Percentiles rank a stretch among this genome's conserved stretches.
These are phyloP conservation scores for Helogale parvula DNA, from an alignment of 2,113 vertebrate genomes.

Conservation along the genomic window DNA sequence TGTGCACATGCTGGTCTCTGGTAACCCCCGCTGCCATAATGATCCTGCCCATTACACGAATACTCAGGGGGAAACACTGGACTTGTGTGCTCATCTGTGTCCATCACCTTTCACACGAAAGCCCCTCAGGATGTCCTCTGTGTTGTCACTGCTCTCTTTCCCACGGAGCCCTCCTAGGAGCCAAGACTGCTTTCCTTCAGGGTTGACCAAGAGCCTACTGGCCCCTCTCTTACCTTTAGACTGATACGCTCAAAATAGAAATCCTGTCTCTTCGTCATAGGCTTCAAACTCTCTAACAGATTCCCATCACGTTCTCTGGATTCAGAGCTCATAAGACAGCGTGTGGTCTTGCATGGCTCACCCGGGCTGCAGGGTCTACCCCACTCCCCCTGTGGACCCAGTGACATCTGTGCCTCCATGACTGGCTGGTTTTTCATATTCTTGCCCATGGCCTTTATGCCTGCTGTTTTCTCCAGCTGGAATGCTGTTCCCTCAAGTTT, in stretches of 20 bases:
- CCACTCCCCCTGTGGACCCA: too few species aligned
- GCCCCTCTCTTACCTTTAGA: not conserved
- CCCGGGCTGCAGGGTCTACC: too few species aligned
- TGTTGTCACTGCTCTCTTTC: too few species aligned
- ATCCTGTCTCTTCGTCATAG: rapidly evolving
- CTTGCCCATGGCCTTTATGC: rapidly evolving
- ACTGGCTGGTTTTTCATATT: not conserved
- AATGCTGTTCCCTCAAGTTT: not conserved
- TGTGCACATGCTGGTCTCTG: rapidly evolving
- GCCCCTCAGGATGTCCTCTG: rapidly evolving
- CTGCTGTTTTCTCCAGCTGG: not conserved
- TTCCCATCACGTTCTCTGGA: not conserved
- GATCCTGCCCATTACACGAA: rapidly evolving
- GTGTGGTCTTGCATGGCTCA: too few species aligned
- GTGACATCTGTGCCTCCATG: too few species aligned
- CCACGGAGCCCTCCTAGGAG: not conserved
- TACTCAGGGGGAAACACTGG: not conserved
- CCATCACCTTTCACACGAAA: rapidly evolving
- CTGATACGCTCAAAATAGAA: not conserved
- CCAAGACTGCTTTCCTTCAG: rapidly evolving
- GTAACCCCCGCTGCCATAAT: rapidly evolving
- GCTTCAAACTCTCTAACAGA: rapidly evolving
- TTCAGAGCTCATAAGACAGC: not conserved
- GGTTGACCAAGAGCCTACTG: too few species aligned
- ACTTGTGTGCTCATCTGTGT: too few species aligned